phyloP scores from a whole-genome alignment of 2,113 vertebrate species.

The Peromyscus maniculatus region DNA sequence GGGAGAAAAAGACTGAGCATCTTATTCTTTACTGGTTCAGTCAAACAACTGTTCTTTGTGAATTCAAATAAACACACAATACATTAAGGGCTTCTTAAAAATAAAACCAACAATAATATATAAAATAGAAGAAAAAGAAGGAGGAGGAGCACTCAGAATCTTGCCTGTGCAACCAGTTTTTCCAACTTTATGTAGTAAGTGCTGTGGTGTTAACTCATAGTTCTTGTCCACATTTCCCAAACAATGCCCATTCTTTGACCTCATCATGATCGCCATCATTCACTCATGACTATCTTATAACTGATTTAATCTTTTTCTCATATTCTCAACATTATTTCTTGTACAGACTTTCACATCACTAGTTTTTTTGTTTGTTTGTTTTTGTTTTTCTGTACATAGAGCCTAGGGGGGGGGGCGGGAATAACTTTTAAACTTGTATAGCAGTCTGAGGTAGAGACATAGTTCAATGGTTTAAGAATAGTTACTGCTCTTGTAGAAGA shows the following conservation, averaged over 20 bases:
- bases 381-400: not conserved
- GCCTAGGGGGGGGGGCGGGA: fast-evolving
- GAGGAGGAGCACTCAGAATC: not conserved
- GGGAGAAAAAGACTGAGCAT: too few species aligned
- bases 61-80: too few species aligned
- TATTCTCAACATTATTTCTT: not conserved
- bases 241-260: not conserved
- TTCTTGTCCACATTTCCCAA: not conserved
- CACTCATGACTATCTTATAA: not conserved
- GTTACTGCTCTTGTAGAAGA: not conserved
- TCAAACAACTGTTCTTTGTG: too few species aligned
- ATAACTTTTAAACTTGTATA: not conserved
- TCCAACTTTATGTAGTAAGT: not conserved
- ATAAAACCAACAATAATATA: not conserved
- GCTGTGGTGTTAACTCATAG: not conserved
- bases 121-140: not conserved
- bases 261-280: not conserved
- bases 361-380: not conserved
- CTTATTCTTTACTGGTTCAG: too few species aligned
- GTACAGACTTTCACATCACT: too few species aligned
- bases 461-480: not conserved
- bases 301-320: not conserved
- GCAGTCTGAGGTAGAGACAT: not conserved
- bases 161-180: not conserved
- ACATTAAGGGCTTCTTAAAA: too few species aligned